These are phyloP conservation scores for Amphiprion percula DNA, from an alignment of 2,113 vertebrate species.

Conservation along the genomic window DNA sequence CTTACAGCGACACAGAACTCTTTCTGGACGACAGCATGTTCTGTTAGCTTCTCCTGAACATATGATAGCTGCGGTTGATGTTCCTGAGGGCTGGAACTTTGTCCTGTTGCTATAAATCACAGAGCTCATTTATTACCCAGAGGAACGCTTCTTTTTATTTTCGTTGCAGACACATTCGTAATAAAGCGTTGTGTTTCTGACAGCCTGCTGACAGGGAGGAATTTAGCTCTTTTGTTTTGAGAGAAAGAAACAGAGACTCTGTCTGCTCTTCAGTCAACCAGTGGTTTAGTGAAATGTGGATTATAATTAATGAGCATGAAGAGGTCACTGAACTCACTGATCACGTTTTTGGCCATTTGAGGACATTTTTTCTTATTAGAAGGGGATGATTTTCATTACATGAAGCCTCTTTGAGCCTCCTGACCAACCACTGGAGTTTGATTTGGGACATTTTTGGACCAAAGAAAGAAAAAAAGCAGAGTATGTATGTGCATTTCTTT, in stretches of 20 bases:
- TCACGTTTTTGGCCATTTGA: not conserved
- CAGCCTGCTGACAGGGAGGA: conserved; percentile 19
- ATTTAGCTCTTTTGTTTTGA: conserved; percentile 10
- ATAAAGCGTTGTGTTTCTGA: conserved; percentile 50
- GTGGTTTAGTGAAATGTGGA: not conserved
- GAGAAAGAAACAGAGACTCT: not conserved
- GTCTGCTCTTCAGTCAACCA: not conserved
- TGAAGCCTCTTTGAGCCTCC: not conserved
- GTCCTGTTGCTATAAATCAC: conserved; percentile 47
- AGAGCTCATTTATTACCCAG: conserved; percentile 38
- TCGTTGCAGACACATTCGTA: conserved; percentile 49
- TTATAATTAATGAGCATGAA: not conserved
- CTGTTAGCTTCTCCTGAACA: conserved; percentile 28
- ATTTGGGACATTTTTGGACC: conserved; percentile 16
- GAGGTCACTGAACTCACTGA: not conserved
- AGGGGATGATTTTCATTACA: conserved; percentile 16
- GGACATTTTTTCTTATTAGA: conserved; percentile 9
- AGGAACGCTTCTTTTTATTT: conserved; percentile 38
- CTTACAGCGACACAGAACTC: conserved; percentile 31
- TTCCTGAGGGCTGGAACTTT: conserved; percentile 31
- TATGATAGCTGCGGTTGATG: conserved; percentile 41
- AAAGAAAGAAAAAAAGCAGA: conserved; percentile 25
- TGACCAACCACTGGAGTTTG: not conserved
- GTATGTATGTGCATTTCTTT: conserved; percentile 46
- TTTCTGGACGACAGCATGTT: conserved; percentile 10